Evolutionary conservation across 2,888 invertebrate genomes (phyloP).

Genomic region (Ceriagrion tenellum): DNA sequence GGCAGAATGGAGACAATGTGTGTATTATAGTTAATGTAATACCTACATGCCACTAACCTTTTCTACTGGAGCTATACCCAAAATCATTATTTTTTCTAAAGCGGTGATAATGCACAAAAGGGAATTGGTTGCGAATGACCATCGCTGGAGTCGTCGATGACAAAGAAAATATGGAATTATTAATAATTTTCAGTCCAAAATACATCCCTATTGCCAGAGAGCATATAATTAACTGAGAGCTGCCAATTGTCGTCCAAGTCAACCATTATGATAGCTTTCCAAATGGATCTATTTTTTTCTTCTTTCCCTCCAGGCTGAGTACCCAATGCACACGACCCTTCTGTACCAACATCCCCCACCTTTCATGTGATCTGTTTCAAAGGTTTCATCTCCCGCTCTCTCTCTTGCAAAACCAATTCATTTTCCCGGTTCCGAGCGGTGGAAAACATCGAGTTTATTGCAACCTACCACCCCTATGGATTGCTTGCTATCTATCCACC

Average conservation of each 20-base stretch:
- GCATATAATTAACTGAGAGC: background rate
- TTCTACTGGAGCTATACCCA: too few species aligned
- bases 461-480: conserved; percentile 32
- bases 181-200: background rate
- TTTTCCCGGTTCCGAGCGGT: conserved; percentile 57
- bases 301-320: background rate
- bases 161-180: too few species aligned
- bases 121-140: too few species aligned
- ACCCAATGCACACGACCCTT: too few species aligned
- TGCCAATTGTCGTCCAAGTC: background rate
- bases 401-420: conserved; percentile 60
- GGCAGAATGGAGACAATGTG: too few species aligned
- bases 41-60: too few species aligned
- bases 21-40: too few species aligned
- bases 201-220: background rate
- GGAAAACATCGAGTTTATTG: conserved; percentile 66
- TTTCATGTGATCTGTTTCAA: conserved; percentile 32
- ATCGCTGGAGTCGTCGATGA: too few species aligned
- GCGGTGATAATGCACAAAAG: too few species aligned
- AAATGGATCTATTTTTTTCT: background rate
- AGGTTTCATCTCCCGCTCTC: background rate
- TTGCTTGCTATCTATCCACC: conserved; percentile 24
- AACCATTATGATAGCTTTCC: background rate
- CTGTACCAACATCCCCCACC: background rate
- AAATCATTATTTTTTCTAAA: too few species aligned